These are phyloP conservation scores for Uloborus diversus DNA, from an alignment of 1,140 invertebrate genomes.

Conservation along the genomic window DNA sequence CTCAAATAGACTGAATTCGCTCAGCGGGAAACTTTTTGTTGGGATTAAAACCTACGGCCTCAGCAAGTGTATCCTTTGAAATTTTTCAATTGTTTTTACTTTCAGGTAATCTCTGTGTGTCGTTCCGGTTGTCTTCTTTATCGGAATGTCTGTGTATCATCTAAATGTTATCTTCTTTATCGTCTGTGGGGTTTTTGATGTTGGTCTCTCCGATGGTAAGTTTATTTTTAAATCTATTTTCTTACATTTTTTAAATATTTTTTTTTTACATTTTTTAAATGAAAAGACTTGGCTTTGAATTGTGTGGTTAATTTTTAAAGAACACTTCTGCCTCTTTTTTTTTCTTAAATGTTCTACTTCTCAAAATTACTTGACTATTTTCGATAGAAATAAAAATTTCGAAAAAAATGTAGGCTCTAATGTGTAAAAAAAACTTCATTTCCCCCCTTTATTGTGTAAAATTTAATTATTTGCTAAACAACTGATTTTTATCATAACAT, in stretches of 20 bases:
- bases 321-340: no score
- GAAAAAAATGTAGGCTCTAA: no score
- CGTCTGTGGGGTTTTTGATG: conserved; percentile 44
- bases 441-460: no score
- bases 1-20: not conserved
- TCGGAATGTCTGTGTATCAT: conserved; percentile 30
- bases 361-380: no score
- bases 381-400: no score
- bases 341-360: no score
- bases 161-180: conserved; percentile 41
- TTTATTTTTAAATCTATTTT: not conserved
- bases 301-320: not conserved
- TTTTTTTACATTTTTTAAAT: not conserved
- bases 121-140: conserved; percentile 26
- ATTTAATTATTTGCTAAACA: no score
- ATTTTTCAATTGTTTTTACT: conserved; percentile 36
- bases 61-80: conserved; percentile 39
- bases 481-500: no score
- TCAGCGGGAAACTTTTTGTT: not conserved
- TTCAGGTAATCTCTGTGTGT: conserved; percentile 42
- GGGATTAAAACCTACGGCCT: conserved; percentile 1
- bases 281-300: not conserved
- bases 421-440: no score
- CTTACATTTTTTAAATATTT: not conserved
- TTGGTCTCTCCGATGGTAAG: conserved; percentile 37